Conservation (phyloP, 2,888 invertebrate genomes). For the Cantharis lateralis region DNA sequence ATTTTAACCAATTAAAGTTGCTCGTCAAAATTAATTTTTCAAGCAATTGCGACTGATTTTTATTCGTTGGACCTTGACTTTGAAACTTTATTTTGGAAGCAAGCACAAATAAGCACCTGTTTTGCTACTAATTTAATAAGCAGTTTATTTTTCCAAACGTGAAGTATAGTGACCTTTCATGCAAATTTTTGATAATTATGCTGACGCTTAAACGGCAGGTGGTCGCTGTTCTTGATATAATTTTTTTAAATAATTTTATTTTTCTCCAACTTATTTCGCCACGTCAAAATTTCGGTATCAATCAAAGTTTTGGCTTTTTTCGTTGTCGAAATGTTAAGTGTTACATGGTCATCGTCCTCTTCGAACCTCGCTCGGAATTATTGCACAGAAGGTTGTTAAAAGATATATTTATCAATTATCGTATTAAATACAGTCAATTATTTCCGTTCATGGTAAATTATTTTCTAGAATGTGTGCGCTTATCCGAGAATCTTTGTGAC, state of each 20-base stretch:
- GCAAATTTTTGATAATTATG: conserved; percentile 19
- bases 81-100: conserved; percentile 12
- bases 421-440: neutral
- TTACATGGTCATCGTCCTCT: conserved; percentile 4
- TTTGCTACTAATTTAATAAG: conserved; percentile 13
- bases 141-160: conserved; percentile 14
- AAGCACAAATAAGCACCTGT: conserved; percentile 18
- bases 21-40: conserved; percentile 8
- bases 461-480: neutral
- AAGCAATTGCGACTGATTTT: conserved; percentile 7
- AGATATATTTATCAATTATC: neutral
- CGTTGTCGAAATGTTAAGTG: neutral
- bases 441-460: neutral
- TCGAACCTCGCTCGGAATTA: neutral
- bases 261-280: neutral
- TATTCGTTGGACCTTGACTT: conserved; percentile 14
- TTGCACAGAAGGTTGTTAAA: neutral
- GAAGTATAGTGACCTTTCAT: conserved; percentile 9
- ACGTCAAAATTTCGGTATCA: neutral
- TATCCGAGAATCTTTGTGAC: neutral
- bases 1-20: neutral
- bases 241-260: conserved; percentile 10
- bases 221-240: conserved; percentile 7
- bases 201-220: conserved; percentile 11
- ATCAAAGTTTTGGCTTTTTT: conserved; percentile 1